These are phyloP conservation scores for Branchinecta lynchi DNA, from an alignment of 1,140 invertebrate species.

Conservation along the genomic window DNA sequence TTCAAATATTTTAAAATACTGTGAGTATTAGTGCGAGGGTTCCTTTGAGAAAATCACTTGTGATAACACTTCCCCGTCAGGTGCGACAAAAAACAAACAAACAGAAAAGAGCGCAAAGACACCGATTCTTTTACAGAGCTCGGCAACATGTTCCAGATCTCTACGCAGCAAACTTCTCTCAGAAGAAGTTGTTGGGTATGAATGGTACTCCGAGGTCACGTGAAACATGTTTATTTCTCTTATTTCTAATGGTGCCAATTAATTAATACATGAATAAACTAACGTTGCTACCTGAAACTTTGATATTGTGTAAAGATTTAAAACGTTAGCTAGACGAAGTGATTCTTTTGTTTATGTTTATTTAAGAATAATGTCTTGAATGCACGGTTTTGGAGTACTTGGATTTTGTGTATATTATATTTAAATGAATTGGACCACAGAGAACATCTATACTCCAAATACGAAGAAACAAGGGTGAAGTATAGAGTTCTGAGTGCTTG, in stretches of 20 bases:
- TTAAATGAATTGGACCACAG: background rate
- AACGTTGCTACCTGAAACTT: background rate
- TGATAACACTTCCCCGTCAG: no score
- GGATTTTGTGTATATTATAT: background rate
- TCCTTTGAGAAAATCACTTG: no score
- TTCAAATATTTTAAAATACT: no score
- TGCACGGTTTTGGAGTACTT: background rate
- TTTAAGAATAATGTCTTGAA: background rate
- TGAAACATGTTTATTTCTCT: background rate
- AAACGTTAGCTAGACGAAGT: background rate
- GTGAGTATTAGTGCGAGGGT: no score
- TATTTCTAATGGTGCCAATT: background rate
- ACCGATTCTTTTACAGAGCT: slow-evolving; percentile 1
- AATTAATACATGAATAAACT: slow-evolving; percentile 7
- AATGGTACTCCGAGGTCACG: slow-evolving; percentile 4
- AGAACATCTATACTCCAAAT: background rate
- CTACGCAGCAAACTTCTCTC: background rate
- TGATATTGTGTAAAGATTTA: background rate
- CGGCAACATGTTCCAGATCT: slow-evolving; percentile 1
- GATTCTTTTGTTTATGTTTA: background rate
- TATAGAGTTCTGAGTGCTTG: slow-evolving; percentile 5
- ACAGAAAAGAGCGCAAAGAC: background rate
- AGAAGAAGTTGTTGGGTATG: slow-evolving; percentile 1
- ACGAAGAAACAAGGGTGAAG: background rate
- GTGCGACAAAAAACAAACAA: no score